These are phyloP conservation scores for Fistularia commersonii DNA, from an alignment of 2,797 vertebrate species.

Conservation along the genomic window DNA sequence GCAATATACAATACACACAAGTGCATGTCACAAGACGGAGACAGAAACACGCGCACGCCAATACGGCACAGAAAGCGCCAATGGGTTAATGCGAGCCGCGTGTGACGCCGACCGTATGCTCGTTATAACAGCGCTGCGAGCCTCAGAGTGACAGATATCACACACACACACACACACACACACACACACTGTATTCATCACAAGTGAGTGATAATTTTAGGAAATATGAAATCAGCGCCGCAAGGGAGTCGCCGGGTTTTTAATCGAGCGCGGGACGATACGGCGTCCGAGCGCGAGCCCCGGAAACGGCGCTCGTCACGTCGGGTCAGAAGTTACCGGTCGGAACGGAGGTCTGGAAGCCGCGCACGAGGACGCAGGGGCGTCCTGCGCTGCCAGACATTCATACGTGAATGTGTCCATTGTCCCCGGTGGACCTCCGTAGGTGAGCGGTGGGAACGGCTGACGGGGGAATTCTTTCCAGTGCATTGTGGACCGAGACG, in stretches of 20 bases:
- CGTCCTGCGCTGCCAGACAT: too few species aligned
- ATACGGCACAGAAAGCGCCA: constrained; percentile 50
- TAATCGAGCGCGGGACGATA: too few species aligned
- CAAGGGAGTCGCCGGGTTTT: too few species aligned
- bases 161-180: constrained; percentile 36
- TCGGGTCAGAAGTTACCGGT: neutral
- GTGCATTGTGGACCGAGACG: constrained; percentile 21
- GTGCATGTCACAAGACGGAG: constrained; percentile 12
- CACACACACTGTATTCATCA: constrained; percentile 48
- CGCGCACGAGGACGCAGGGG: too few species aligned
- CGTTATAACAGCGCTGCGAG: constrained; percentile 71
- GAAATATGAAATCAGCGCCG: neutral
- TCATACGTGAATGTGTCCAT: constrained; percentile 50
- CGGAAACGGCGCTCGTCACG: too few species aligned
- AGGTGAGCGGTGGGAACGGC: constrained; percentile 53
- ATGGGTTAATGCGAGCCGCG: constrained; percentile 63
- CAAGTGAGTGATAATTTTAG: constrained; percentile 41
- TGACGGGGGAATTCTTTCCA: constrained; percentile 42
- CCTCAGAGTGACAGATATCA: constrained; percentile 67
- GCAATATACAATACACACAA: too few species aligned
- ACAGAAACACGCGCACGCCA: constrained; percentile 26
- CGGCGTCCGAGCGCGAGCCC: too few species aligned
- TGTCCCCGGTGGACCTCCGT: constrained; percentile 39
- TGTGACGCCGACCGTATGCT: constrained; percentile 71
- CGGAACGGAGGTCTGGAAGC: too few species aligned